Conservation (phyloP, 2,113 vertebrate genomes). For the Notothenia rossii region DNA sequence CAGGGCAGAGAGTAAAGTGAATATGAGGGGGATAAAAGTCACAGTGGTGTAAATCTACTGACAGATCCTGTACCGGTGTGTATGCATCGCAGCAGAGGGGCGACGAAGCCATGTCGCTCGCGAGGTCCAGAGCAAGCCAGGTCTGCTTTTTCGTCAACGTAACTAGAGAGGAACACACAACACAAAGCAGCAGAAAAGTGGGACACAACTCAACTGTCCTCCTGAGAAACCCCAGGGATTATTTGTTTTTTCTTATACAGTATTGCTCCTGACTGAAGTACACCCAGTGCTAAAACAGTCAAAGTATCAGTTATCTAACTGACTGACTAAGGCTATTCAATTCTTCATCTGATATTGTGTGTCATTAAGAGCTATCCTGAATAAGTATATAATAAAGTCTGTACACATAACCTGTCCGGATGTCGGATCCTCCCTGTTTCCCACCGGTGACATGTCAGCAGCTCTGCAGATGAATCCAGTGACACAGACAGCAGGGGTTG, state of each 20-base stretch:
- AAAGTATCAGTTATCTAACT: slow-evolving; percentile 6
- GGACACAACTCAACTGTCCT: slow-evolving; percentile 57
- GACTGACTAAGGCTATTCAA: neutral
- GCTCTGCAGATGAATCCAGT: slow-evolving; percentile 27
- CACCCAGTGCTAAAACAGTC: neutral
- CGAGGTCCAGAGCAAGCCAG: slow-evolving; percentile 36
- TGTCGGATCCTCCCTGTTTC: slow-evolving; percentile 42
- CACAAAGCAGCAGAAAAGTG: slow-evolving; percentile 79
- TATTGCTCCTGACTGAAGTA: slow-evolving; percentile 1
- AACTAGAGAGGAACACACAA: slow-evolving; percentile 76
- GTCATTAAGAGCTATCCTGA: neutral
- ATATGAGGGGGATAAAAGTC: slow-evolving; percentile 43
- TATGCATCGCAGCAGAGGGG: slow-evolving; percentile 31
- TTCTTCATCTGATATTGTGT: neutral
- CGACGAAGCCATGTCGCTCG: slow-evolving; percentile 12
- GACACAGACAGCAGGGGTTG: slow-evolving; percentile 7
- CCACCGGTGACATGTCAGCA: slow-evolving; percentile 25
- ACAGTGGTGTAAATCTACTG: slow-evolving; percentile 34
- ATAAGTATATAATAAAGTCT: slow-evolving; percentile 20
- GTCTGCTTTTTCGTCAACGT: slow-evolving; percentile 54
- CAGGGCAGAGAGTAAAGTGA: slow-evolving; percentile 21
- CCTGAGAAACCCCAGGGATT: slow-evolving; percentile 18
- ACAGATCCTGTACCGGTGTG: slow-evolving; percentile 44
- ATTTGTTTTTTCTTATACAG: neutral
- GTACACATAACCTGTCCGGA: slow-evolving; percentile 74